A percentile compares a stretch with the other conserved stretches of the same genome.
These are phyloP conservation scores for Beaufortia kweichowensis DNA, from an alignment of 2,113 vertebrate genomes.

Conservation along the genomic window DNA sequence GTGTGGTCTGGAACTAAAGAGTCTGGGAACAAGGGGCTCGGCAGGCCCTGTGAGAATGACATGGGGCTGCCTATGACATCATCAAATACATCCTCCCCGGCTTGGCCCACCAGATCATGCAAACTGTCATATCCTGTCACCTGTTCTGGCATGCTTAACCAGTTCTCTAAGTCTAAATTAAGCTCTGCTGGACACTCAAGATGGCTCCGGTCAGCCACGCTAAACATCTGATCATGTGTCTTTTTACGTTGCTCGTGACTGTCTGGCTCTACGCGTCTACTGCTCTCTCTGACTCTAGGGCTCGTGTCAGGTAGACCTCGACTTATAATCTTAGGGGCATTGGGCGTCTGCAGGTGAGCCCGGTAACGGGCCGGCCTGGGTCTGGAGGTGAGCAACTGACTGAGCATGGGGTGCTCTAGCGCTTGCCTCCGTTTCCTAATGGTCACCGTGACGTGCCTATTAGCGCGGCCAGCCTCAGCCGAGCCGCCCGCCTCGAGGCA, in stretches of 20 bases:
- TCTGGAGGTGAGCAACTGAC: conserved; percentile 76
- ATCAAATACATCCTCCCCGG: conserved; percentile 69
- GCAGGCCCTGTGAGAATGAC: conserved; percentile 66
- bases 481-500: conserved; percentile 76
- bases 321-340: conserved; percentile 52
- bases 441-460: conserved; percentile 69
- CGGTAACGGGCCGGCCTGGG: conserved; percentile 63
- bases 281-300: conserved; percentile 33
- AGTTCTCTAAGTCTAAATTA: conserved; percentile 60
- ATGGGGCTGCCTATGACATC: conserved; percentile 69
- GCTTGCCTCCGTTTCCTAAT: conserved; percentile 71
- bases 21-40: conserved; percentile 75
- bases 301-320: conserved; percentile 51
- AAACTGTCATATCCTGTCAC: conserved; percentile 42
- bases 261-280: conserved; percentile 44
- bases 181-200: conserved; percentile 55
- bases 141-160: conserved; percentile 61
- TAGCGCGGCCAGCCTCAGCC: conserved; percentile 66
- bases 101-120: conserved; percentile 45
- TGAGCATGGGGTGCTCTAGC: conserved; percentile 73
- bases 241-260: conserved; percentile 48
- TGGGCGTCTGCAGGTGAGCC: conserved; percentile 55
- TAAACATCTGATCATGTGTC: conserved; percentile 47
- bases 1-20: conserved; percentile 73
- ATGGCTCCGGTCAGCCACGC: conserved; percentile 52